Conservation (phyloP, 2,888 invertebrate species). For the Steinernema scapterisci region DNA sequence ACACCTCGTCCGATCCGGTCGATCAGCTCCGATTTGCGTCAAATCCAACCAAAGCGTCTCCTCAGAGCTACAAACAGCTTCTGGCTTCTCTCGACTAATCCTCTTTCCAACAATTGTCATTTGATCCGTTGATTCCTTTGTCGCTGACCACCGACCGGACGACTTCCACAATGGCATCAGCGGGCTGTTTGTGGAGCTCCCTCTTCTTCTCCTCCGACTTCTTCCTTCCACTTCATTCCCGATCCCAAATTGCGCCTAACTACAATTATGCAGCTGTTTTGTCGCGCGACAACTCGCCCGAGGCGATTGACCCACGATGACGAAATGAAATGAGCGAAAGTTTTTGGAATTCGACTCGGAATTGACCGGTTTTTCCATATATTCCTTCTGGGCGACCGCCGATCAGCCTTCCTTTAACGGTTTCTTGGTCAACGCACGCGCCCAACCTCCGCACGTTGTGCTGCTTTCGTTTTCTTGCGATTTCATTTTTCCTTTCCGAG, state of each 20-base stretch:
- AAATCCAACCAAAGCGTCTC: conserved; percentile 21
- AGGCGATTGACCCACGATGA: conserved; percentile 29
- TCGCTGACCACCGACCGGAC: conserved; percentile 31
- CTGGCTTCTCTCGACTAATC: conserved; percentile 21
- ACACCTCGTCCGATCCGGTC: background rate
- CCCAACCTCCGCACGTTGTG: background rate
- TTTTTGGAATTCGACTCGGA: conserved; percentile 28
- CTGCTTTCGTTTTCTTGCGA: background rate
- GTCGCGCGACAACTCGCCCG: conserved; percentile 8
- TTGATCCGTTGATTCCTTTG: background rate
- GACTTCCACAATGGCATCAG: background rate
- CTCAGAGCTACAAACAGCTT: background rate
- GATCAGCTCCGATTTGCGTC: background rate
- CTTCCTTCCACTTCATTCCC: background rate
- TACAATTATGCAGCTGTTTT: conserved; percentile 31
- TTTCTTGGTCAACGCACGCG: background rate
- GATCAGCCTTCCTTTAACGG: no score
- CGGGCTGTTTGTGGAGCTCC: no score
- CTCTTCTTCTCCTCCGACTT: background rate
- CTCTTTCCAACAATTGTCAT: background rate
- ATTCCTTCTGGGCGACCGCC: background rate
- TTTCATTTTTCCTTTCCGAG: background rate
- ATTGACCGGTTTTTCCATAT: conserved; percentile 19
- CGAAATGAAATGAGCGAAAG: conserved; percentile 33
- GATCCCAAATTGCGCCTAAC: conserved; percentile 22